Evolutionary conservation across 64 coral and sea anemone genomes (phyloP).

Genomic region (Trachythela sp.): DNA sequence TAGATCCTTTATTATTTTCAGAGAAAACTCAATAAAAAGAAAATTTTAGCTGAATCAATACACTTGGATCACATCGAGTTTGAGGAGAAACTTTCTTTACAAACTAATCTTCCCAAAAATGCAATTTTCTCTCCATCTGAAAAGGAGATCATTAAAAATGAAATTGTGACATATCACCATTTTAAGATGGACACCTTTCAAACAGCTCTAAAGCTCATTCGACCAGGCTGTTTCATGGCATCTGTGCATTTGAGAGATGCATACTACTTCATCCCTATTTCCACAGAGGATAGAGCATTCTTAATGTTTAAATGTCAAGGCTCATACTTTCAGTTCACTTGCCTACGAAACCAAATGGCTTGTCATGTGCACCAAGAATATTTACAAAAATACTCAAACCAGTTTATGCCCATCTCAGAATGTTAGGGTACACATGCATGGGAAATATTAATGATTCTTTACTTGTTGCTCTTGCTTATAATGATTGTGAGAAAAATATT

Average conservation of each 20-base stretch:
- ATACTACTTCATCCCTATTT: no score
- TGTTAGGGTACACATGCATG: constrained; percentile 43
- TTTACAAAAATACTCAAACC: constrained; percentile 47
- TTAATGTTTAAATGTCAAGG: no score
- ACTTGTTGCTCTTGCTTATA: neutral
- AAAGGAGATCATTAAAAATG: no score
- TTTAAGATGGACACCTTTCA: constrained; percentile 16
- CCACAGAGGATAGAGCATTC: no score
- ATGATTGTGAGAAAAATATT: no score
- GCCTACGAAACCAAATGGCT: no score
- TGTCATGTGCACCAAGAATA: constrained; percentile 33
- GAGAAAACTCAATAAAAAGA: no score
- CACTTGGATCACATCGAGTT: no score
- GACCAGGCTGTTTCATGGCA: constrained; percentile 8
- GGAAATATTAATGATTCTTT: constrained; percentile 51
- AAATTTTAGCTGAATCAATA: no score
- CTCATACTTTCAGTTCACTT: no score
- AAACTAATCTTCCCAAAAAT: neutral
- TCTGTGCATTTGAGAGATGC: neutral
- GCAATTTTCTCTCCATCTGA: neutral
- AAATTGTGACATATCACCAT: neutral
- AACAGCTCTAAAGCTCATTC: neutral
- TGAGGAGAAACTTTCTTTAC: neutral
- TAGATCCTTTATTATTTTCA: no score
- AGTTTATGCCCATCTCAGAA: constrained; percentile 29